phyloP scores from a whole-genome alignment of 2,888 invertebrate species.

The Plemyria rubiginata region DNA sequence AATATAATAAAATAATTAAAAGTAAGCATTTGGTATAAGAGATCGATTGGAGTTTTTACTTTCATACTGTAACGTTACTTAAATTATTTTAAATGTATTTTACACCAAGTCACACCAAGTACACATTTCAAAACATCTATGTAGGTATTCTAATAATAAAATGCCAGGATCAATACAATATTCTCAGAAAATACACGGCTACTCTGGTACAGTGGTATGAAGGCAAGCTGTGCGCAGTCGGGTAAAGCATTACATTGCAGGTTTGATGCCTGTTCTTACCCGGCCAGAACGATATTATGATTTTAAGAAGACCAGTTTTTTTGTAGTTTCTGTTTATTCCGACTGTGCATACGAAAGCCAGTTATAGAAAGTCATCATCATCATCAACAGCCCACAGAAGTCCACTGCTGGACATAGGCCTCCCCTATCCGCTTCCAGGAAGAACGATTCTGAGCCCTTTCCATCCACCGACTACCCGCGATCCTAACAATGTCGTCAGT shows the following conservation, averaged over 20 bases:
- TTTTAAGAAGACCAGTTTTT: not conserved
- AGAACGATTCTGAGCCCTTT: too few species aligned
- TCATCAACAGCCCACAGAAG: too few species aligned
- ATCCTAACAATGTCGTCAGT: too few species aligned
- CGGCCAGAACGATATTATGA: too few species aligned
- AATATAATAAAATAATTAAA: conserved; percentile 20
- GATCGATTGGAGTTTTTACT: conserved; percentile 33
- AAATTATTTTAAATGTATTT: conserved; percentile 11
- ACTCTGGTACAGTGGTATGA: conserved; percentile 33
- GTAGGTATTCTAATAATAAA: conserved; percentile 6
- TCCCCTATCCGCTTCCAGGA: too few species aligned
- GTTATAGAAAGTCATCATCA: too few species aligned
- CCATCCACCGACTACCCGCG: too few species aligned
- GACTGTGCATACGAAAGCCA: conserved; percentile 12
- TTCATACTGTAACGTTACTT: conserved; percentile 5
- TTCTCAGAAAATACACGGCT: conserved; percentile 39
- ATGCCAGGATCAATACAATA: conserved; percentile 25
- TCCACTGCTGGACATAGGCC: too few species aligned
- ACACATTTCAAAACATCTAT: conserved; percentile 49
- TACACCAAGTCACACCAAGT: conserved; percentile 53
- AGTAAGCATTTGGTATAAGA: conserved; percentile 47
- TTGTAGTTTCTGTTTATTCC: not conserved
- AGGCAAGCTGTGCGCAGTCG: conserved; percentile 21
- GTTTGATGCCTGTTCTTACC: too few species aligned
- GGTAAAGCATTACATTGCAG: not conserved